phyloP scores from a whole-genome alignment of 2,888 invertebrate genomes.

The Yponomeuta malinellus region DNA sequence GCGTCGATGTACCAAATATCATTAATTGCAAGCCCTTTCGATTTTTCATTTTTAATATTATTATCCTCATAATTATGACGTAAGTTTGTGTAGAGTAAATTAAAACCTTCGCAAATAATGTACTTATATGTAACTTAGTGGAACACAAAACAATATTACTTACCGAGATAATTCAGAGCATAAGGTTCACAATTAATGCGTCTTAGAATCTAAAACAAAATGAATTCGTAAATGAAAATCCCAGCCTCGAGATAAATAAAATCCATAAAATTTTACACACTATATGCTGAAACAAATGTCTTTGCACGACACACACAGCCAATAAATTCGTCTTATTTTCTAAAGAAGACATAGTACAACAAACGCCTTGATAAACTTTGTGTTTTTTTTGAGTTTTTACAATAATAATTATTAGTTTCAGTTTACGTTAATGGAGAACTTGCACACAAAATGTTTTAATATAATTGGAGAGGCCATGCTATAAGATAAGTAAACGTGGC shows the following conservation, averaged over 20 bases:
- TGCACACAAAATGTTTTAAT: no score
- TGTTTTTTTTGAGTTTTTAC: neutral
- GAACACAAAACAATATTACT: no score
- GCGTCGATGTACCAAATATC: slow-evolving; percentile 41
- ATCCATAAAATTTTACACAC: neutral
- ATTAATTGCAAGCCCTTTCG: slow-evolving; percentile 24
- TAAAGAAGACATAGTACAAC: neutral
- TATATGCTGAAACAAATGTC: neutral
- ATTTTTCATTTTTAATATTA: slow-evolving; percentile 5
- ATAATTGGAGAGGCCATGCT: no score
- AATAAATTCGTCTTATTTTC: slow-evolving; percentile 12
- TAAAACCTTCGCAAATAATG: no score
- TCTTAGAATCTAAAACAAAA: neutral
- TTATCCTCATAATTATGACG: neutral
- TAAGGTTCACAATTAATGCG: neutral
- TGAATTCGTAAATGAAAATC: neutral
- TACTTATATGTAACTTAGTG: no score
- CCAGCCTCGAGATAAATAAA: neutral
- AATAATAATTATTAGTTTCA: neutral
- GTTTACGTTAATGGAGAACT: no score
- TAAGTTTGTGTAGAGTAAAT: no score
- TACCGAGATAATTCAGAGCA: no score
- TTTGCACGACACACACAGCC: slow-evolving; percentile 10
- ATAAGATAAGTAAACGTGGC: no score
- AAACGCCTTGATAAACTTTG: neutral